A percentile compares a stretch with the other conserved stretches of the same genome.
Conservation (phyloP, 2,888 invertebrate genomes). For the Marasmarcha lunaedactyla region DNA sequence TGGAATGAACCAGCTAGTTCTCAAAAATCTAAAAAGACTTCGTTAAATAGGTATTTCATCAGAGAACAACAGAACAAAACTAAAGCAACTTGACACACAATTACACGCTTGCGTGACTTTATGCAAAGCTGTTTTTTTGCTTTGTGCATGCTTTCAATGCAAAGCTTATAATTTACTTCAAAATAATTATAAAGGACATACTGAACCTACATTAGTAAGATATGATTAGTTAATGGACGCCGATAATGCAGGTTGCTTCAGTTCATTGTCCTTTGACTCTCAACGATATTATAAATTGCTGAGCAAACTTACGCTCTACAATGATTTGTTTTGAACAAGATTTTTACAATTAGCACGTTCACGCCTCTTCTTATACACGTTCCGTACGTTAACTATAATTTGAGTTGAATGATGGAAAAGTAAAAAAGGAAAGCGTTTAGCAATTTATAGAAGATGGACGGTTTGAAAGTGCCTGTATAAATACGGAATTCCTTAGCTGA, state of each 20-base stretch:
- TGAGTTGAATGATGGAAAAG: not conserved
- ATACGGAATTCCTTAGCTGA: not conserved
- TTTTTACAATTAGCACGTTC: too few species aligned
- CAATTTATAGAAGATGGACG: not conserved
- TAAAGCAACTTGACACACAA: too few species aligned
- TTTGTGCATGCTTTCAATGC: not conserved
- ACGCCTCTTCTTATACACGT: too few species aligned
- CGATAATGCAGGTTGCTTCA: not conserved
- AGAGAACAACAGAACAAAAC: too few species aligned
- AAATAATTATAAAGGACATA: conserved; percentile 1
- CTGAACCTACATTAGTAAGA: not conserved
- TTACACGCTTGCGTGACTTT: not conserved
- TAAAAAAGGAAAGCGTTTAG: not conserved
- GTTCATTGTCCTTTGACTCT: too few species aligned
- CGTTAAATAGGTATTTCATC: too few species aligned
- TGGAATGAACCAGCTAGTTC: too few species aligned
- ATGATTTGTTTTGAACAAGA: too few species aligned
- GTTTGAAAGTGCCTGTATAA: not conserved
- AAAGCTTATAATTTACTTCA: not conserved
- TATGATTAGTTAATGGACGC: not conserved
- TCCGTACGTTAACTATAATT: too few species aligned
- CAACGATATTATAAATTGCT: too few species aligned
- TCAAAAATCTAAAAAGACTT: too few species aligned
- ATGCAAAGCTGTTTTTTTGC: not conserved
- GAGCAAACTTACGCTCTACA: too few species aligned